phyloP scores from a whole-genome alignment of 2,113 vertebrate species.

The Arvicanthis niloticus region DNA sequence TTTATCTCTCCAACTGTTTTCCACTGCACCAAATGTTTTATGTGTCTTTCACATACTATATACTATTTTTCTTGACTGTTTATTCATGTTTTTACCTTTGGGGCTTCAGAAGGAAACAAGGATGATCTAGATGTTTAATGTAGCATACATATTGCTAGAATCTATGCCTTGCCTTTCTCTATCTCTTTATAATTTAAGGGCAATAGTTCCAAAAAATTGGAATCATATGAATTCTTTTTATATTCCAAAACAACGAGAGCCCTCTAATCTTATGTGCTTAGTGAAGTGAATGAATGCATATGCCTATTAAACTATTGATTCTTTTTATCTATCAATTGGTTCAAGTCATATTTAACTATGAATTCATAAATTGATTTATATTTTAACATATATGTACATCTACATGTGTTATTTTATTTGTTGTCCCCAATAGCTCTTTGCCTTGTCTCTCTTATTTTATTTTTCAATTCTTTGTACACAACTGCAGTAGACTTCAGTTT shows the following conservation, averaged over 20 bases:
- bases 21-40: neutral
- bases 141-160: neutral
- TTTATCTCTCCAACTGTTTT: neutral
- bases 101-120: neutral
- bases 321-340: neutral
- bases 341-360: neutral
- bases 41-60: neutral
- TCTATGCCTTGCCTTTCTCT: neutral
- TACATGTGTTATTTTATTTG: neutral
- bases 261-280: neutral
- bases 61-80: neutral
- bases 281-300: neutral
- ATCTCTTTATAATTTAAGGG: neutral
- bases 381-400: neutral
- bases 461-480: neutral
- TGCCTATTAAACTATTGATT: neutral
- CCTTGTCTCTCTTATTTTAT: neutral
- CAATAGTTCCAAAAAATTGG: neutral
- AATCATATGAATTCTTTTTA: neutral
- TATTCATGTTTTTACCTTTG: neutral
- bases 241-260: neutral
- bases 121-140: neutral
- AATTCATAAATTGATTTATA: neutral
- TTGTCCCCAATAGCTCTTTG: neutral
- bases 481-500: neutral